A percentile compares a stretch with the other conserved stretches of the same genome.
These are phyloP conservation scores for Pseudorhiza aurosa DNA, from an alignment of 30 jellyfish, hydroid and myxozoan genomes.

Conservation along the genomic window DNA sequence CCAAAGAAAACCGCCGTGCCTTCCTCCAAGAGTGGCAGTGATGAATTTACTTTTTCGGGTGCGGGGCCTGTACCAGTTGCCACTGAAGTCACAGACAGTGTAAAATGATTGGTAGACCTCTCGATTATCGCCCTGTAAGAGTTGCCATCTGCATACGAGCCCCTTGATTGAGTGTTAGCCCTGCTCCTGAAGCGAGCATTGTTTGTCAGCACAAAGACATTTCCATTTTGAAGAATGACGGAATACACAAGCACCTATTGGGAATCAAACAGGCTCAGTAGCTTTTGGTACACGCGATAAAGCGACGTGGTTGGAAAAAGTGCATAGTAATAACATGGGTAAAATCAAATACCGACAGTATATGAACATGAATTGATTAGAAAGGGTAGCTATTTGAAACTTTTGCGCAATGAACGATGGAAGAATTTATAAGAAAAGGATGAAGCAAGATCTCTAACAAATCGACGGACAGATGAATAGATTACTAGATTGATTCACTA, in stretches of 20 bases:
- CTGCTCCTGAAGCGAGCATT: constrained; percentile 17
- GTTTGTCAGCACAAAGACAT: not conserved
- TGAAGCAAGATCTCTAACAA: too few relatives aligned
- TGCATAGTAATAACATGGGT: too few relatives aligned
- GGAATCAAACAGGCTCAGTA: not conserved
- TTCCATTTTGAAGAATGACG: constrained; percentile 37
- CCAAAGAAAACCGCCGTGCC: constrained; percentile 61
- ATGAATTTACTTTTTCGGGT: not conserved
- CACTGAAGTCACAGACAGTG: constrained; percentile 27
- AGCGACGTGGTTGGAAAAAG: too few relatives aligned
- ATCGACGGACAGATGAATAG: too few relatives aligned
- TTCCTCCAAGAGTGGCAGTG: constrained; percentile 29
- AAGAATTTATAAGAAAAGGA: too few relatives aligned
- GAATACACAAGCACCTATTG: constrained; percentile 3
- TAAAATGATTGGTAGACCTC: constrained; percentile 16
- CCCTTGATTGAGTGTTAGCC: constrained; percentile 7
- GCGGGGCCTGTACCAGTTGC: constrained; percentile 49
- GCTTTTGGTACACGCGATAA: too few relatives aligned
- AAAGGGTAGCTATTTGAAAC: too few relatives aligned
- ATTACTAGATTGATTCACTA: too few relatives aligned
- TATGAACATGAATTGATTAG: too few relatives aligned
- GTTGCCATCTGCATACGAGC: constrained; percentile 66
- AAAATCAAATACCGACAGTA: too few relatives aligned
- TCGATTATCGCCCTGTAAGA: constrained; percentile 7
- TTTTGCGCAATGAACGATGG: too few relatives aligned